Percentiles rank a stretch among this genome's conserved stretches.
Evolutionary conservation across 2,797 vertebrate species (phyloP).

Genomic region (Thripadectes ignobilis): DNA sequence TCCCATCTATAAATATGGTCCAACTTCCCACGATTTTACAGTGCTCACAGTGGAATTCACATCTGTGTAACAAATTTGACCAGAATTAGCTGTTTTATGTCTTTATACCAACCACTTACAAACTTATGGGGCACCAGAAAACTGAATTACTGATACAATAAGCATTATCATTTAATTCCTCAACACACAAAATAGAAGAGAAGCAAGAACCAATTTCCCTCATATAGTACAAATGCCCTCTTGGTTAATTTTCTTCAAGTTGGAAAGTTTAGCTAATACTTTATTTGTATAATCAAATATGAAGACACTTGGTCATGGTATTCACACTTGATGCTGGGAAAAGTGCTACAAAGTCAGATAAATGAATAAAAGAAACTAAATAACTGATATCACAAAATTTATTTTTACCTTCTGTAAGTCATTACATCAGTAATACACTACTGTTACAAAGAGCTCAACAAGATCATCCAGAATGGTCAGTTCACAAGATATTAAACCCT

Average conservation of each 20-base stretch:
- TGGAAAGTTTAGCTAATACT: not conserved
- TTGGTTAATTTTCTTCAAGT: not conserved
- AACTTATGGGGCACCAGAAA: not conserved
- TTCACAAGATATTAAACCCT: not conserved
- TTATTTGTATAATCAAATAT: slow-evolving; percentile 8
- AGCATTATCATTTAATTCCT: not conserved
- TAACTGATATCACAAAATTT: not conserved
- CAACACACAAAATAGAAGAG: not conserved
- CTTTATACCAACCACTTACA: not conserved
- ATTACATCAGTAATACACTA: not conserved
- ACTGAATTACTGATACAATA: not conserved
- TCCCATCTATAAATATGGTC: not conserved
- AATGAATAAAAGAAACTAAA: slow-evolving; percentile 50
- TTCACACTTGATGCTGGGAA: slow-evolving; percentile 8
- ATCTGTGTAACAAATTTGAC: not conserved
- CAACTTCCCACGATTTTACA: not conserved
- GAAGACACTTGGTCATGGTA: not conserved
- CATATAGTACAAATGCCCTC: not conserved
- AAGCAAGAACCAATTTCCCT: not conserved
- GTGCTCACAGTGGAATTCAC: not conserved
- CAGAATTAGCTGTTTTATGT: not conserved
- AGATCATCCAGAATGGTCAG: not conserved
- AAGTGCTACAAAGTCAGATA: not conserved
- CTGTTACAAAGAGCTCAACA: not conserved
- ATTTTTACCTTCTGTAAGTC: not conserved